A percentile compares a stretch with the other conserved stretches of the same genome.
Conservation (phyloP, 2,888 invertebrate genomes). For the Coenonympha glycerion region DNA sequence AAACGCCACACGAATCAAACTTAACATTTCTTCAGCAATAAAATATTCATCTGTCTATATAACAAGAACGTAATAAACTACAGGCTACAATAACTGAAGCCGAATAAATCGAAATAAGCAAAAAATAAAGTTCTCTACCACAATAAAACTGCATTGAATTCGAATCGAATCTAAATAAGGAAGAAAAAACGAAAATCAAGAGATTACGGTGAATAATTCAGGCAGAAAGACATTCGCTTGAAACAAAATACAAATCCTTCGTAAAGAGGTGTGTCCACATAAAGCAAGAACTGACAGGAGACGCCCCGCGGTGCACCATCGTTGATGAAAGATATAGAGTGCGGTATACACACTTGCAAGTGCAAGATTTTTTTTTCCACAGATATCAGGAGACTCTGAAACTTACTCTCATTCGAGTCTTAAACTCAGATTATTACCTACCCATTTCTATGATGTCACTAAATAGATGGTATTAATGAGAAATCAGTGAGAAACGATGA, state of each 20-base stretch:
- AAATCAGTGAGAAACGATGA: too few species aligned
- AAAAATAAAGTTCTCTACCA: constrained; percentile 31
- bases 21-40: background rate
- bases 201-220: constrained; percentile 53
- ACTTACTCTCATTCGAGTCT: too few species aligned
- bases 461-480: too few species aligned
- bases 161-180: constrained; percentile 36
- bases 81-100: constrained; percentile 8
- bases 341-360: constrained; percentile 31
- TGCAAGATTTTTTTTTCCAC: constrained; percentile 14
- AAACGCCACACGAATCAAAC: too few species aligned
- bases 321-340: constrained; percentile 44
- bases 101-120: constrained; percentile 19
- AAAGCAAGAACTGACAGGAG: constrained; percentile 50
- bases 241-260: constrained; percentile 51
- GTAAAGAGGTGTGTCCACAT: constrained; percentile 46
- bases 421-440: too few species aligned
- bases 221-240: constrained; percentile 41
- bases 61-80: constrained; percentile 16
- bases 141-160: constrained; percentile 26
- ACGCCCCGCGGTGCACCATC: constrained; percentile 49
- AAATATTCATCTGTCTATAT: constrained; percentile 10
- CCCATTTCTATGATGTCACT: too few species aligned
- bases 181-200: constrained; percentile 35
- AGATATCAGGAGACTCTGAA: too few species aligned